Evolutionary conservation across 1,140 invertebrate species (phyloP).

Genomic region (Centruroides sculpturatus): DNA sequence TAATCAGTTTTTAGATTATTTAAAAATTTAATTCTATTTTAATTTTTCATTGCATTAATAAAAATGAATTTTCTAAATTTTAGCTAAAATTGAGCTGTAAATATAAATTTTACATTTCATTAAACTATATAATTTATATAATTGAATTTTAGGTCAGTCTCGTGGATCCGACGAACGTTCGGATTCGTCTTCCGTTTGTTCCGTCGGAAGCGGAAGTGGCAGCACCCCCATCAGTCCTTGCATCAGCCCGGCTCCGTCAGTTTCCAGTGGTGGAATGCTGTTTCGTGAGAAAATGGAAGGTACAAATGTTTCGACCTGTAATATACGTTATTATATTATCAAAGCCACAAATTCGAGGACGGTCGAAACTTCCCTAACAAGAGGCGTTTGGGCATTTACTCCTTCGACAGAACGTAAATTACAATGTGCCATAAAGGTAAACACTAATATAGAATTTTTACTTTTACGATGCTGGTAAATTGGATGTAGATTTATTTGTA

Average conservation of each 20-base stretch:
- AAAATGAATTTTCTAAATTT: no score
- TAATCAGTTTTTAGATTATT: no score
- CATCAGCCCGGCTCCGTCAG: slow-evolving; percentile 19
- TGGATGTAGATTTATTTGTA: no score
- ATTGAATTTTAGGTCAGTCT: neutral
- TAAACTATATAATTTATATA: no score
- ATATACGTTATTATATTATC: slow-evolving; percentile 33
- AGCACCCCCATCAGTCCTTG: slow-evolving; percentile 24
- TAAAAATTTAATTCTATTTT: no score
- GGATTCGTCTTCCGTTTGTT: slow-evolving; percentile 12
- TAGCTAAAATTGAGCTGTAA: no score
- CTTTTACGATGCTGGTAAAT: no score
- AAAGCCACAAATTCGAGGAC: slow-evolving; percentile 33
- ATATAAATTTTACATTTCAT: no score
- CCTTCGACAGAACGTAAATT: slow-evolving; percentile 33
- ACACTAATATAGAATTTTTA: no score
- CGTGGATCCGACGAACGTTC: slow-evolving; percentile 16
- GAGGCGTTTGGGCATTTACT: slow-evolving; percentile 34
- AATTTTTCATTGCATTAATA: no score
- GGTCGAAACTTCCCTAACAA: slow-evolving; percentile 32
- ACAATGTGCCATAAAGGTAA: slow-evolving; percentile 32
- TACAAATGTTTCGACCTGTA: slow-evolving; percentile 1
- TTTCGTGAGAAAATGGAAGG: neutral
- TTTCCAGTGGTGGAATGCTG: neutral
- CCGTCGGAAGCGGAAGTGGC: slow-evolving; percentile 12